These are phyloP conservation scores for Miniopterus natalensis DNA, from an alignment of 2,113 vertebrate species.

Conservation along the genomic window DNA sequence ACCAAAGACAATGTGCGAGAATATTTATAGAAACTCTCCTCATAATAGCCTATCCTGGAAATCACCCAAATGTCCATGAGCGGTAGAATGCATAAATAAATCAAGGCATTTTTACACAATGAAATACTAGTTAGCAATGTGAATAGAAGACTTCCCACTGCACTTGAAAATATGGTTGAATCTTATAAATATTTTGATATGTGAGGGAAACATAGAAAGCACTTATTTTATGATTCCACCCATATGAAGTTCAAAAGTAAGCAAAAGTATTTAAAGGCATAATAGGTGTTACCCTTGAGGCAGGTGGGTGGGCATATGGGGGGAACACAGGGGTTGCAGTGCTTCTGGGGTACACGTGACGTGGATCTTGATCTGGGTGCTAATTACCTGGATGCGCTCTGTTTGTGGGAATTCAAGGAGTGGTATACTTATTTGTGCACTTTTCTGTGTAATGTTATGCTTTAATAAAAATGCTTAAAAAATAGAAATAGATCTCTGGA, in stretches of 20 bases:
- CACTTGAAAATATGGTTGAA: background rate
- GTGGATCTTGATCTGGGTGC: background rate
- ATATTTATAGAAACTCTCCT: conserved; percentile 42
- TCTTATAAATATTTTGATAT: background rate
- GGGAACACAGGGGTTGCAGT: rapidly evolving
- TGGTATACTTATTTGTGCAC: background rate
- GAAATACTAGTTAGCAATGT: background rate
- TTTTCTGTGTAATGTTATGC: background rate
- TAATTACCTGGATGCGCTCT: background rate
- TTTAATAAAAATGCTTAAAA: background rate
- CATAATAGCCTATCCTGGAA: background rate
- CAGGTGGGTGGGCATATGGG: background rate
- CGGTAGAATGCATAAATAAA: background rate
- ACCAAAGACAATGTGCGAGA: background rate
- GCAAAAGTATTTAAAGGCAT: background rate
- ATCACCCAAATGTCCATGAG: background rate
- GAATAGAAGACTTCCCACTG: background rate
- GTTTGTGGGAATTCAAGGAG: background rate
- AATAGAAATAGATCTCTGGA: background rate
- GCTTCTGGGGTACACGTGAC: background rate
- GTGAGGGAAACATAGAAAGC: background rate
- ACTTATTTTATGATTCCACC: background rate
- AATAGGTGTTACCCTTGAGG: background rate
- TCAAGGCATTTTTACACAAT: background rate
- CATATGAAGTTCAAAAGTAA: background rate